These are phyloP conservation scores for Laticauda colubrina DNA, from an alignment of 2,113 vertebrate species.

Conservation along the genomic window DNA sequence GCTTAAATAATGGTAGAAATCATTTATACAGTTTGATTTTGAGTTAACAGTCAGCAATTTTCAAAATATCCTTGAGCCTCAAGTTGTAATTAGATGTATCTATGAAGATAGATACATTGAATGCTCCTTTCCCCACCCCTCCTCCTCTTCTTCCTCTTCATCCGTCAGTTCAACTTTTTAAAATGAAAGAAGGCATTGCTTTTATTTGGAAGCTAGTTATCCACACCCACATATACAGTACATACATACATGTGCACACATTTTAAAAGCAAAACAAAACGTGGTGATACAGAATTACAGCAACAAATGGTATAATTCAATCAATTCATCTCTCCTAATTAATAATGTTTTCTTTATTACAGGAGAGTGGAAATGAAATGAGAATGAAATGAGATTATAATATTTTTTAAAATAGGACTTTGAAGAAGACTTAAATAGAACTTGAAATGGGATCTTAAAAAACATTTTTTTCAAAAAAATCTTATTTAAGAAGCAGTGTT, in stretches of 20 bases:
- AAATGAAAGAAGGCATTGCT: slow-evolving; percentile 26
- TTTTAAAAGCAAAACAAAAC: slow-evolving; percentile 11
- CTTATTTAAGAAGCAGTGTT: not conserved
- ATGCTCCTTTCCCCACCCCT: not conserved
- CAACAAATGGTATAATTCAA: slow-evolving; percentile 28
- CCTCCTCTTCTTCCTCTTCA: not conserved
- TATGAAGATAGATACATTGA: not conserved
- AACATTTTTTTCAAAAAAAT: not conserved
- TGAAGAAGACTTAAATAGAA: not conserved
- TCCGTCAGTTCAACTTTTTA: not conserved
- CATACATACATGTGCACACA: not conserved
- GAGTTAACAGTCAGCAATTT: not conserved
- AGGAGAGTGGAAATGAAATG: not conserved
- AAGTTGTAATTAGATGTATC: not conserved
- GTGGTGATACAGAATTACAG: slow-evolving; percentile 11
- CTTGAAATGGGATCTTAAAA: not conserved
- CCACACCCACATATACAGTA: not conserved
- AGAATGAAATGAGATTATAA: not conserved
- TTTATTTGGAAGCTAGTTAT: slow-evolving; percentile 11
- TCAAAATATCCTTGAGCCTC: too few species aligned
- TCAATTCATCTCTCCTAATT: slow-evolving; percentile 30
- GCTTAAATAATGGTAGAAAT: not conserved
- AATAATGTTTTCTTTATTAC: slow-evolving; percentile 6
- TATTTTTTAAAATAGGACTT: not conserved
- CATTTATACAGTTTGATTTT: not conserved